phyloP scores from a whole-genome alignment of 1,140 invertebrate species.

The Ceratoteleas bidentatus region DNA sequence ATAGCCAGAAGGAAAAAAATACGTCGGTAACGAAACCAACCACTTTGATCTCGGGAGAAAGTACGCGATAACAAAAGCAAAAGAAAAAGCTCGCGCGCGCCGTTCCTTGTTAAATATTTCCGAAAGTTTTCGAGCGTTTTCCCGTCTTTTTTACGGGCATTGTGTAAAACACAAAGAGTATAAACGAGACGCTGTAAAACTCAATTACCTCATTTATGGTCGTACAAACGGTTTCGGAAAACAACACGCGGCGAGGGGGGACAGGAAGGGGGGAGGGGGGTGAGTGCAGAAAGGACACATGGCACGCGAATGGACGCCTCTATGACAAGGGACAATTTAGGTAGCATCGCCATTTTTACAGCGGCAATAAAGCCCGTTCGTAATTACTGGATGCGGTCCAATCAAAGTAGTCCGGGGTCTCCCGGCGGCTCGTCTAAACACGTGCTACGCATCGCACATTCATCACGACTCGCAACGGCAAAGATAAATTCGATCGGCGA shows the following conservation, averaged over 20 bases:
- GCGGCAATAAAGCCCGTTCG: neutral
- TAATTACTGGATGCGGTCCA: conserved; percentile 7
- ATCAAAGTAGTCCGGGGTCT: neutral
- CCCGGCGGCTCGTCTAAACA: conserved; percentile 2
- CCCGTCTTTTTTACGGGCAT: conserved; percentile 15
- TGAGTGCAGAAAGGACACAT: too few relatives aligned
- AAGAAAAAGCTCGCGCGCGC: neutral
- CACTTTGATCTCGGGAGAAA: conserved; percentile 48
- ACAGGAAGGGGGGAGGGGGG: too few relatives aligned
- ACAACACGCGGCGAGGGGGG: conserved; percentile 6
- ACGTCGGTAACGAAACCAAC: conserved; percentile 8
- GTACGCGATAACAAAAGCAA: conserved; percentile 19
- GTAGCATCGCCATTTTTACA: conserved; percentile 23
- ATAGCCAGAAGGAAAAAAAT: conserved; percentile 7
- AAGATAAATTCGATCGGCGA: conserved; percentile 25
- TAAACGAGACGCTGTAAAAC: conserved; percentile 27
- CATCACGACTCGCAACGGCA: conserved; percentile 10
- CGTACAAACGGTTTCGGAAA: conserved; percentile 24
- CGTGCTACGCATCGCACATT: conserved; percentile 5
- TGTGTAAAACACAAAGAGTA: conserved; percentile 29
- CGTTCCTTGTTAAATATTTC: conserved; percentile 32
- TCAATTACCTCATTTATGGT: conserved; percentile 37
- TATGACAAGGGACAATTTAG: conserved; percentile 31
- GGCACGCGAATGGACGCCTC: conserved; percentile 25
- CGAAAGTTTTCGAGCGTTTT: conserved; percentile 33